Base-by-base conservation (phyloP, 2,797 vertebrate genomes). In the Phrynocephalus forsythii region DNA sequence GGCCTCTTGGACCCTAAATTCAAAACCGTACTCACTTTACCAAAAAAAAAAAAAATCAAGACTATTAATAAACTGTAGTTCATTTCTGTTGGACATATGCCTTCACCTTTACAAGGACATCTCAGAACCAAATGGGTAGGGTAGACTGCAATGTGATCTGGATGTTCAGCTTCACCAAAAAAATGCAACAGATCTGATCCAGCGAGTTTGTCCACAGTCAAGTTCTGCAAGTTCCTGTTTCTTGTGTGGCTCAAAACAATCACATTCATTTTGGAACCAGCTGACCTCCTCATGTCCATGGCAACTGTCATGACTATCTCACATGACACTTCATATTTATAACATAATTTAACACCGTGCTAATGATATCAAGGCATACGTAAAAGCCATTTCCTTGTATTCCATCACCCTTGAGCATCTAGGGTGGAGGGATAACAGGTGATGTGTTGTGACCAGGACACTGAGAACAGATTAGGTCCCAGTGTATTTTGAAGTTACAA, bases 171-270 rank as follows among this genome's bases (percentile, higher is more conserved):
- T 68, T 68, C 30, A 56, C 44, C 52, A 81, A 56, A n/a, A 81
- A n/a, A 81, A 81, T 26, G 72, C 9, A 66, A 30, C 9, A n/a
- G 48, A 83, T 69, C 78, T 30, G 30, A 50, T 20, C 73, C 73
- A n/a, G 48, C 66, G 26, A 15, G 16, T 66, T 22, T 69, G 63
- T 24, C 66, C 20, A 33, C 50, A 56, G 24, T 33, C 56, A 77
- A 28, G 48, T 38, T 72, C 56, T 76, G 69, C n/a, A 4, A n/a
- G 48, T 68, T 60, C 33, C 22, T 30, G 44, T 82, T 87, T 87
- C 80, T 80, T 78, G 80, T 15, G 30, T 77, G 86, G 80, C 86
- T 83, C 44, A 83, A 78, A 52, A n/a, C 56, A 87, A 60, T n/a
- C 24, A 22, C 52, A 56, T 13, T 56, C 52, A 3, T 13, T 73